Conservation (phyloP, 2,113 vertebrate genomes). For the Microtus oregoni region DNA sequence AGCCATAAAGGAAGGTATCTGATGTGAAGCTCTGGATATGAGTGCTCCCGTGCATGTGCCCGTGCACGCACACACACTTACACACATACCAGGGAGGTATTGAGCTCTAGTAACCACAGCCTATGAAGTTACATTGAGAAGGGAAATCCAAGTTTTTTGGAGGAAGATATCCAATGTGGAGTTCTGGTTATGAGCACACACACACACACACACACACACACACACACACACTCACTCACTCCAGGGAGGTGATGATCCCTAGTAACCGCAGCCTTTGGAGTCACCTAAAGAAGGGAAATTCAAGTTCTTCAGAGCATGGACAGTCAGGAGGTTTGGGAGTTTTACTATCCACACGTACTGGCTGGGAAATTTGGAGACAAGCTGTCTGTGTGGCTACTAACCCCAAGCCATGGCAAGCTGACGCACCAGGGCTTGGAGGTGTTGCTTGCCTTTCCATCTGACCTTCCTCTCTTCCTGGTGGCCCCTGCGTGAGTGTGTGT, state of each 20-base stretch:
- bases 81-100: no score
- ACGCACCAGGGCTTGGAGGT: neutral
- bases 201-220: neutral
- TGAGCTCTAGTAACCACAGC: no score
- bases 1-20: neutral
- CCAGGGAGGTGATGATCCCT: neutral
- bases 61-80: neutral
- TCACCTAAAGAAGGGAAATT: no score
- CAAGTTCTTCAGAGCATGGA: no score
- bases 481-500: neutral
- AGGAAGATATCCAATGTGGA: neutral
- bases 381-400: fast-evolving
- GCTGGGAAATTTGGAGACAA: fast-evolving
- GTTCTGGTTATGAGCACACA: neutral
- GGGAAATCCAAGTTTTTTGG: no score
- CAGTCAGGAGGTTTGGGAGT: fast-evolving
- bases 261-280: neutral
- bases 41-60: fast-evolving
- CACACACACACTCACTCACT: neutral
- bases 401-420: neutral
- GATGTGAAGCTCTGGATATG: neutral
- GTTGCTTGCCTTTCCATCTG: neutral
- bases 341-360: fast-evolving
- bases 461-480: neutral
- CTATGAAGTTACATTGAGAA: no score